phyloP scores from a whole-genome alignment of 2,113 vertebrate genomes.

The Hippocampus guttulatus region DNA sequence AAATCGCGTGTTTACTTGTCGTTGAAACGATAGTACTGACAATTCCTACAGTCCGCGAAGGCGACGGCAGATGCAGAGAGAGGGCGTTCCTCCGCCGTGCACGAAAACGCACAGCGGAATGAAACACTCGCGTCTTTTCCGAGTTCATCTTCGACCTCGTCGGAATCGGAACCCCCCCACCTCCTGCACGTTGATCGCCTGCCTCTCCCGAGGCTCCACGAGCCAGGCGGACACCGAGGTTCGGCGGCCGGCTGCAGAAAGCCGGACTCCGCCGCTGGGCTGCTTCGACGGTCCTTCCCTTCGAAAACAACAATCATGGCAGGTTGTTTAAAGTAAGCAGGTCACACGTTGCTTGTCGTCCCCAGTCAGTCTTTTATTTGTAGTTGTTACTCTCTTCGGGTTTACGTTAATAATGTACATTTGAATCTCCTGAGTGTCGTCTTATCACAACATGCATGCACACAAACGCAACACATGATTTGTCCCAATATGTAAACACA shows the following conservation, averaged over 20 bases:
- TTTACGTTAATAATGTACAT: background rate
- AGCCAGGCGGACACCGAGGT: background rate
- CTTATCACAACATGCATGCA: background rate
- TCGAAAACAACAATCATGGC: background rate
- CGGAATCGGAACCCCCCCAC: background rate
- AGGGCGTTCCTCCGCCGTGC: background rate
- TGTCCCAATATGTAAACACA: background rate
- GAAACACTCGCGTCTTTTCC: background rate
- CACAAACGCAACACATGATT: background rate
- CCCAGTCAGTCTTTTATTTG: background rate
- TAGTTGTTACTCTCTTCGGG: background rate
- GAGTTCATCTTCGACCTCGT: background rate
- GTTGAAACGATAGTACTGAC: background rate
- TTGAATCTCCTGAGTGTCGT: background rate
- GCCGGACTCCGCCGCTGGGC: background rate
- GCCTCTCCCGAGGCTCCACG: background rate
- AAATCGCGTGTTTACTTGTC: background rate
- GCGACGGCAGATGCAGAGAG: background rate
- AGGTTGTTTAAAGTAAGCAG: slow-evolving; percentile 1
- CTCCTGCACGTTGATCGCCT: background rate
- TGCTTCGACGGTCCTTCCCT: background rate
- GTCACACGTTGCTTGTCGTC: background rate
- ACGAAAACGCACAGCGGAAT: background rate
- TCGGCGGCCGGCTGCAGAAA: background rate
- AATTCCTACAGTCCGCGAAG: background rate